Percentiles rank a stretch among this genome's conserved stretches.
These are phyloP conservation scores for Copidosoma aretas DNA, from an alignment of 2,888 invertebrate genomes.

Conservation along the genomic window DNA sequence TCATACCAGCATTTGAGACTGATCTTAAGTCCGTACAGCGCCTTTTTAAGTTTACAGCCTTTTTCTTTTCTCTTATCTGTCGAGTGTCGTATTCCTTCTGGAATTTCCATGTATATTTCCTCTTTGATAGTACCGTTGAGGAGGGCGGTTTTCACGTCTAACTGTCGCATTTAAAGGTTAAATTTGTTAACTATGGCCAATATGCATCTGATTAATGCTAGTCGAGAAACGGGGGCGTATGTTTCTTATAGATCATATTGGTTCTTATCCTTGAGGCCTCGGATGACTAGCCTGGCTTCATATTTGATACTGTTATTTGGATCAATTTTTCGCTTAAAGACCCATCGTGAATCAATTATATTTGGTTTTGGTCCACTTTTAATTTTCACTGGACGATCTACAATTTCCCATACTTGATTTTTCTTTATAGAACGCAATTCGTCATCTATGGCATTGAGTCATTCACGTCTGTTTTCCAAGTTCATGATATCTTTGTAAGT, in stretches of 20 bases:
- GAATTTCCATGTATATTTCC: slow-evolving; percentile 36
- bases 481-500: slow-evolving; percentile 33
- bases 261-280: background rate
- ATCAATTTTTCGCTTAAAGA: background rate
- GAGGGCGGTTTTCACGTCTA: slow-evolving; percentile 44
- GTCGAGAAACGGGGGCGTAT: background rate
- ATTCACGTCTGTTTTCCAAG: slow-evolving; percentile 9
- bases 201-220: background rate
- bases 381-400: slow-evolving; percentile 20
- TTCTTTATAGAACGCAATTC: background rate
- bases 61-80: slow-evolving; percentile 7
- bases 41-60: slow-evolving; percentile 36
- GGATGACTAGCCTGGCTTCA: background rate
- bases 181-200: background rate
- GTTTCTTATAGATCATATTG: background rate
- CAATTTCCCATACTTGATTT: slow-evolving; percentile 38
- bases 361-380: slow-evolving; percentile 26
- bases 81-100: slow-evolving; percentile 22
- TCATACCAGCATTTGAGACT: slow-evolving; percentile 37
- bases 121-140: slow-evolving; percentile 40
- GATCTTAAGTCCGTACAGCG: slow-evolving; percentile 35
- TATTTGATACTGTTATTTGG: background rate
- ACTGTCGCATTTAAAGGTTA: slow-evolving; percentile 21
- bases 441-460: slow-evolving; percentile 7
- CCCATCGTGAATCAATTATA: no score